Evolutionary conservation across 2,888 invertebrate genomes (phyloP).

Genomic region (Athetis lepigone): DNA sequence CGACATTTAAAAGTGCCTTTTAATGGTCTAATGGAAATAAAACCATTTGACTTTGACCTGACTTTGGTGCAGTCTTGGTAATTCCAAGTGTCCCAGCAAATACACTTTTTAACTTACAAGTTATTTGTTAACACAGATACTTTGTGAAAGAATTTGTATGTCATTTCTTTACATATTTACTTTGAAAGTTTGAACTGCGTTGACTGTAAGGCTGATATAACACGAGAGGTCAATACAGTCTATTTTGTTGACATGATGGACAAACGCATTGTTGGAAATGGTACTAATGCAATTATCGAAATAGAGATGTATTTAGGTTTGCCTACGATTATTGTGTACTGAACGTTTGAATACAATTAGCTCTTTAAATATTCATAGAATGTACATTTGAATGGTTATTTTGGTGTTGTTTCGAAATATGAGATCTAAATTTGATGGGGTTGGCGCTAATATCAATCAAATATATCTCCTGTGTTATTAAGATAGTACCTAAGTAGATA

Average conservation of each 20-base stretch:
- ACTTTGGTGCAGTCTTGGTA: too few species aligned
- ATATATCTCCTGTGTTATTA: too few species aligned
- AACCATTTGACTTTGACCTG: too few species aligned
- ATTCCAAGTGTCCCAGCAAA: constrained; percentile 5
- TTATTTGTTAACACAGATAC: constrained; percentile 43
- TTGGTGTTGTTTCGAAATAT: too few species aligned
- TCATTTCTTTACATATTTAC: constrained; percentile 49
- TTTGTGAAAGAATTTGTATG: constrained; percentile 51
- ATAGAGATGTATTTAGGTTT: constrained; percentile 32
- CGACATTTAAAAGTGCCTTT: too few species aligned
- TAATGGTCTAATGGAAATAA: too few species aligned
- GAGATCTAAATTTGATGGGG: too few species aligned
- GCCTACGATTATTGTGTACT: constrained; percentile 13
- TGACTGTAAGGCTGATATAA: constrained; percentile 20
- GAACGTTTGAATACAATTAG: neutral
- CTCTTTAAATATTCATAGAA: too few species aligned
- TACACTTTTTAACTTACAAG: constrained; percentile 48
- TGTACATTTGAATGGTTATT: too few species aligned
- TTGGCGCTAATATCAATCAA: too few species aligned
- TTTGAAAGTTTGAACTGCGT: constrained; percentile 25
- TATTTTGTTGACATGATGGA: constrained; percentile 11
- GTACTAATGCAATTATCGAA: constrained; percentile 47
- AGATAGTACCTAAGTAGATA: too few species aligned
- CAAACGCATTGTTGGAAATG: constrained; percentile 26
- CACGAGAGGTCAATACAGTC: neutral